Conservation (phyloP, 1,140 invertebrate species). For the Saxidomus purpurata region DNA sequence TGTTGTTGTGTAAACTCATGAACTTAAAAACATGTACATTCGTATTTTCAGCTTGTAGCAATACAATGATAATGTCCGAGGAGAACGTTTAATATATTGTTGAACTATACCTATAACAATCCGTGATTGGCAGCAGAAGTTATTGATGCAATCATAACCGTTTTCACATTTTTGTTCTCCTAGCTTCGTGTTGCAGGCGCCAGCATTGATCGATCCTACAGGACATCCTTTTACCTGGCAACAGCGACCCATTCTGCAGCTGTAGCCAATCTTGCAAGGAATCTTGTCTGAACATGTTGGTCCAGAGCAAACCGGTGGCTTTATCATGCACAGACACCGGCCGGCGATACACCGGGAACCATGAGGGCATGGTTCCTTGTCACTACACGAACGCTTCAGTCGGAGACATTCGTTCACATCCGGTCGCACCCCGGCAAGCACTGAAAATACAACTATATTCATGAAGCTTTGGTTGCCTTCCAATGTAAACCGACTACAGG, state of each 20-base stretch:
- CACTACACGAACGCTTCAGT: background rate
- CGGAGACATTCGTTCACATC: background rate
- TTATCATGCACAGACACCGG: background rate
- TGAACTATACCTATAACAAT: background rate
- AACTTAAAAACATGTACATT: too few relatives aligned
- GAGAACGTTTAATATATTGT: too few relatives aligned
- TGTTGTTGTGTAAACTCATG: too few relatives aligned
- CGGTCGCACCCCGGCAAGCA: background rate
- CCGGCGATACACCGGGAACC: background rate
- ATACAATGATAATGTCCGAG: too few relatives aligned
- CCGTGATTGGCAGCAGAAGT: background rate
- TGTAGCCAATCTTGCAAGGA: background rate
- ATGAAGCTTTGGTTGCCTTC: too few relatives aligned
- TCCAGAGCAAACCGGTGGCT: background rate
- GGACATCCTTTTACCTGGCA: background rate
- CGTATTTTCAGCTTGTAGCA: too few relatives aligned
- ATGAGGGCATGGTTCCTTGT: background rate
- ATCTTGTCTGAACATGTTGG: background rate
- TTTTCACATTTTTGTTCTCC: background rate
- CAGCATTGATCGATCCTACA: background rate
- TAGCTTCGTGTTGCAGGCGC: background rate
- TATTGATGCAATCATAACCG: background rate
- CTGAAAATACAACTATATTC: too few relatives aligned
- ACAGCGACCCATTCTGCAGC: background rate
- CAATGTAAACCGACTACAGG: too few relatives aligned